Evolutionary conservation across 2,888 invertebrate genomes (phyloP).

Genomic region (Danaus chrysippus): DNA sequence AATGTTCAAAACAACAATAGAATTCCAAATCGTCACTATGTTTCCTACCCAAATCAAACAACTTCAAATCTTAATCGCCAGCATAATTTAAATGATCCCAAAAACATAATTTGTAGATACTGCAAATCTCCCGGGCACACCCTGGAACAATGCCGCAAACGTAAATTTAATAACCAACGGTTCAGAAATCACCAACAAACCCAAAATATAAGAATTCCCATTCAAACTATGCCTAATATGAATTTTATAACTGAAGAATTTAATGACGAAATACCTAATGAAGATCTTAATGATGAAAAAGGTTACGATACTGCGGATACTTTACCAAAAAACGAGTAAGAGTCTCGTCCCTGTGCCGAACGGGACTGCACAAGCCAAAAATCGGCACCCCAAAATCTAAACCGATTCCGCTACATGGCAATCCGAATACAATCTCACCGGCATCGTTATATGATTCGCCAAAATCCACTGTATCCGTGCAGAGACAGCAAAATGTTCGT

Average conservation of each 20-base stretch:
- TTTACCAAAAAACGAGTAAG: too few species aligned
- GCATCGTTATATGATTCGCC: too few species aligned
- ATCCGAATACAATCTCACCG: too few species aligned
- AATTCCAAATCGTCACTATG: not conserved
- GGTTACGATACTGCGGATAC: not conserved
- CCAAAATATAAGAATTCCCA: not conserved
- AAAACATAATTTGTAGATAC: constrained; percentile 11
- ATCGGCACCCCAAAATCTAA: too few species aligned
- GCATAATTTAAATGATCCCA: not conserved
- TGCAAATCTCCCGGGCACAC: constrained; percentile 25
- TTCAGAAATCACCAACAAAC: not conserved
- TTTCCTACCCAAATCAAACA: too few species aligned
- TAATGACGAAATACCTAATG: not conserved
- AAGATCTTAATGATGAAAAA: not conserved
- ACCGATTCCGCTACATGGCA: too few species aligned
- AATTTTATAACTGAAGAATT: not conserved
- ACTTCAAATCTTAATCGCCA: not conserved
- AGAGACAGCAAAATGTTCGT: too few species aligned
- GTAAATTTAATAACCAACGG: constrained; percentile 23
- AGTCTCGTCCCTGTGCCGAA: too few species aligned
- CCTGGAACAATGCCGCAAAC: constrained; percentile 24
- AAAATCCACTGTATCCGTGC: not conserved
- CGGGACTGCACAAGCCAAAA: too few species aligned
- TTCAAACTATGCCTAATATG: not conserved
- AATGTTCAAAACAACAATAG: not conserved